Evolutionary conservation across 1,140 invertebrate genomes (phyloP), one percentile per base, ranked within the genome.

Genomic region (Drosophila subobscura): DNA sequence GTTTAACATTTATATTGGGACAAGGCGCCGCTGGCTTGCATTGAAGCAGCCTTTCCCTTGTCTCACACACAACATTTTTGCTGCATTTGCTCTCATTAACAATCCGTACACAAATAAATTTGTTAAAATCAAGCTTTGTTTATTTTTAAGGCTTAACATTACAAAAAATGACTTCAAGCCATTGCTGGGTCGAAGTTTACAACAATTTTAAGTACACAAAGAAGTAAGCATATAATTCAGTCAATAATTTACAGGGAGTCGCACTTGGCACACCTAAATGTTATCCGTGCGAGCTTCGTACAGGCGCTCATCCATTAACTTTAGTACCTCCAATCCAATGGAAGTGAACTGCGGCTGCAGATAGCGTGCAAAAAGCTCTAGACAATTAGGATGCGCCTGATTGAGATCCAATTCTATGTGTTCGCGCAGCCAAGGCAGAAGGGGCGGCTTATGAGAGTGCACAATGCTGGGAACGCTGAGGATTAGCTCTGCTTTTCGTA

Each of bases 291-390:
- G 5, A 2, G 16, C 16, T 7, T 73, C 23, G 91, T 93, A 95
- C 5, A 95, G 71, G 40, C 92, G 93, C 63, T 92, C 85, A 90
- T 96, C 94, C 92, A 97, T 96, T 90, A 97, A 94, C 89, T 95
- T 95, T 3, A 97, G 90, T 5, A 97, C 97, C 92, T 98, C 96
- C 79, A 96, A 94, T 4, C 97, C 97, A 90, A 95, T 94, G 89
- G 96, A 97, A 1, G 95, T 96, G 92, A 96, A 98, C 10, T 93
- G 92, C 1, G 97, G 97, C 41, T 97, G 92, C 47, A 98, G 93
- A 90, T 97, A 97, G 61, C 97, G 93, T 2, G 97, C 97, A 93
- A 98, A 99, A 44, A 99, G 85, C 92, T 99, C 98, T 68, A 98
- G 92, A 85, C 95, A 96, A 41, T 94, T 93, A 10, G 95, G 93